phyloP scores from a whole-genome alignment of 2,797 vertebrate genomes.

The Fundulus diaphanus region DNA sequence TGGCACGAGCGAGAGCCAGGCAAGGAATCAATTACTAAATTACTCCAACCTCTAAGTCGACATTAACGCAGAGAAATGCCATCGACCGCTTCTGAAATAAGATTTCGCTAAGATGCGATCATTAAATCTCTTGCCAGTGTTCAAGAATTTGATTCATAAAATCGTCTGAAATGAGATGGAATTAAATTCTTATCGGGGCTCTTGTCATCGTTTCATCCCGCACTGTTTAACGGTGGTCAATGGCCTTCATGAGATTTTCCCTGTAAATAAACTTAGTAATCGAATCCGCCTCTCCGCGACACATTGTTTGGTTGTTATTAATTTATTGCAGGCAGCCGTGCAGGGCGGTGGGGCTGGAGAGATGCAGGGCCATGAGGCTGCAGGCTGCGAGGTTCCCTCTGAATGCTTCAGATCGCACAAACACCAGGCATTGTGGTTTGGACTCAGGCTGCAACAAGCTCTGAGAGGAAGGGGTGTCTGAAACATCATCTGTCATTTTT shows the following conservation, averaged over 20 bases:
- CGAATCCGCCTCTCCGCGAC: constrained; percentile 74
- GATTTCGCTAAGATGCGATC: constrained; percentile 98
- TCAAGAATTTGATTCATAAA: constrained; percentile 98
- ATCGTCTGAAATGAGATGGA: constrained; percentile 98
- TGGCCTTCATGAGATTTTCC: constrained; percentile 82
- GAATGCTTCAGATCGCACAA: constrained; percentile 5
- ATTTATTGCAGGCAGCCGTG: constrained; percentile 68
- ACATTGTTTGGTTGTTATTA: constrained; percentile 76
- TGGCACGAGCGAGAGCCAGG: constrained; percentile 90
- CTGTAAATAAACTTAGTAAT: constrained; percentile 81
- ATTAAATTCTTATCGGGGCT: constrained; percentile 99
- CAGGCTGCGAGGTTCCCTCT: not conserved
- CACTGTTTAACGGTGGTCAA: constrained; percentile 82
- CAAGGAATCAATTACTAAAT: constrained; percentile 99
- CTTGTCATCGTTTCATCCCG: constrained; percentile 98
- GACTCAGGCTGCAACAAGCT: constrained; percentile 24
- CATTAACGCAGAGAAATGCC: constrained; percentile 99
- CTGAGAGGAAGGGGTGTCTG: constrained; percentile 6
- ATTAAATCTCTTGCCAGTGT: constrained; percentile 99
- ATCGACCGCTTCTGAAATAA: constrained; percentile 96
- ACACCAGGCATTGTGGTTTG: constrained; percentile 1
- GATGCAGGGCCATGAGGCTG: constrained; percentile 6
- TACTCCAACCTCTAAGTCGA: constrained; percentile 99
- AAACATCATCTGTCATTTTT: constrained; percentile 63
- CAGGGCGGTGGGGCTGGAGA: constrained; percentile 35